Percentiles rank a stretch among this genome's conserved stretches.
These are phyloP conservation scores for Panthera uncia DNA, from an alignment of 2,113 vertebrate genomes.

Conservation along the genomic window DNA sequence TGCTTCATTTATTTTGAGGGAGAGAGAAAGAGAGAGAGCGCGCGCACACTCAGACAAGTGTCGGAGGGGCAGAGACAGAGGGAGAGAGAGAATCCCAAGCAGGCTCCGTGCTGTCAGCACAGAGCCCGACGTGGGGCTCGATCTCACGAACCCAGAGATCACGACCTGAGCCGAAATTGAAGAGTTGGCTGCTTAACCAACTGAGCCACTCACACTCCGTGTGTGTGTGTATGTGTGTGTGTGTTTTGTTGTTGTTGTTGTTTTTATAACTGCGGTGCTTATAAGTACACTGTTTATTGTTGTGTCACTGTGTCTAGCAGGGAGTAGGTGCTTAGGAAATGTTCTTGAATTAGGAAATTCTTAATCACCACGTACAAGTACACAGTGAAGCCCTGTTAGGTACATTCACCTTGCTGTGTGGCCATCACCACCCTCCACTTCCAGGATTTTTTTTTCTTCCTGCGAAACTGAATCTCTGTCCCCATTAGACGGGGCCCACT, in stretches of 20 bases:
- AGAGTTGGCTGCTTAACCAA: too few species aligned
- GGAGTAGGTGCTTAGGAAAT: background rate
- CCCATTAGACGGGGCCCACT: background rate
- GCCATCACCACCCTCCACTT: background rate
- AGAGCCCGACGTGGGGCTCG: too few species aligned
- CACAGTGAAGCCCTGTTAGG: background rate
- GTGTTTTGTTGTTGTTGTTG: too few species aligned
- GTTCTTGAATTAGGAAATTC: background rate
- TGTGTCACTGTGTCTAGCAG: background rate
- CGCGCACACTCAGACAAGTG: too few species aligned
- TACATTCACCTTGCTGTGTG: rapidly evolving
- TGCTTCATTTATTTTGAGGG: background rate
- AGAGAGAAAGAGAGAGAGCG: too few species aligned
- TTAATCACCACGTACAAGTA: background rate
- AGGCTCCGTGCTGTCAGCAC: too few species aligned
- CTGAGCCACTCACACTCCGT: too few species aligned
- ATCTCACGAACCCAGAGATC: too few species aligned
- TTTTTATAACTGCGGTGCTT: background rate
- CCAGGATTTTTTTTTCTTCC: background rate
- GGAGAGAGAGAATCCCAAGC: too few species aligned
- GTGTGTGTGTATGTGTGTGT: too few species aligned
- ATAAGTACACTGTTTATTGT: background rate
- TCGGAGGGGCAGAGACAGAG: too few species aligned
- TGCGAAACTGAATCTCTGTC: background rate
- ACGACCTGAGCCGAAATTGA: too few species aligned